Evolutionary conservation across 2,797 vertebrate genomes (phyloP), one percentile per base, ranked within the genome.

Genomic region (Notoglanidium macrostoma): DNA sequence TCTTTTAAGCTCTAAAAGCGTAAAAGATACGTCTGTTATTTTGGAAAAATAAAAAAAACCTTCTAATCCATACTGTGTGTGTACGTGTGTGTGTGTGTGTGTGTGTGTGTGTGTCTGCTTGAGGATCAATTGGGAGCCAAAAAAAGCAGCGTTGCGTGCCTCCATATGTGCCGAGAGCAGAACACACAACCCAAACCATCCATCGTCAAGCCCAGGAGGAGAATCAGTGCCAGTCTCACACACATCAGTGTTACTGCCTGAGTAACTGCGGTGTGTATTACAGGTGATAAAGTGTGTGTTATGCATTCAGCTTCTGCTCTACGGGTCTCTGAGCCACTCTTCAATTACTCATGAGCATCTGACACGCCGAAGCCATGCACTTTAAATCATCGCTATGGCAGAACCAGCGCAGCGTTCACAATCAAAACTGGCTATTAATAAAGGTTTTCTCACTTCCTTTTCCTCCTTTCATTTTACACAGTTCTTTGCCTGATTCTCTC

Each of bases 211-310:
- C 78, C 55, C 55, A 35, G 55, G 55, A 80, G 78, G 35, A 80
- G 32, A 80, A 80, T 80, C 55, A 61, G 55, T 9, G 21, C 35
- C 78, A 44, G 78, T 80, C 35, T 44, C 55, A 80, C 78, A 76
- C 65, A 67, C 14, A 61, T 49, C 74, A 77, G 74, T 29, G 74
- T 54, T 54, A 54, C 74, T 29, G 74, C 74, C 57, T 44, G 78
- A 81, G 21, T 23, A 67, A 67, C 35, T 78, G 81, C 21, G 5
- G 14, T 79, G 79, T 68, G 67, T 40, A 70, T 72, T 70, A 72
- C 40, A 72, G 32, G 49, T 72, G 67, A 84, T 84, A 40, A 84
- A 72, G 78, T 80, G 57, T 80, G 78, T 80, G 57, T 80, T 80
- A 80, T 61, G 21, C 19, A 14, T 80, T 79, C 55, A 61, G 55